A percentile compares a stretch with the other conserved stretches of the same genome.
phyloP scores from a whole-genome alignment of 2,113 vertebrate species.

The Cynopterus brachyotis region DNA sequence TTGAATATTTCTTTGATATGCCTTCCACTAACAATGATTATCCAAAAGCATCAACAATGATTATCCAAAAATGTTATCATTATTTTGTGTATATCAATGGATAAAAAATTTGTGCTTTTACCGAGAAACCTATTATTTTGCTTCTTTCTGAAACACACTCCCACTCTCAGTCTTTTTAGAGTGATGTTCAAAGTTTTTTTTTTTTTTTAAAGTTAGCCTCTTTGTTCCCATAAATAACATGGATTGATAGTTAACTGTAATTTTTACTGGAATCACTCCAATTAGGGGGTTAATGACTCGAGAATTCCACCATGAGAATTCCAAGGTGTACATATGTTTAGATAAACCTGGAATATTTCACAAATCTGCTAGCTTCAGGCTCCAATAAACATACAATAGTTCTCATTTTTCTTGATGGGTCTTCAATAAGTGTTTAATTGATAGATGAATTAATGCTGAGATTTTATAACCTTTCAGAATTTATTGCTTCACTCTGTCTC shows the following conservation, averaged over 20 bases:
- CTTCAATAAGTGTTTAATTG: background rate
- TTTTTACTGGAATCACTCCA: constrained; percentile 19
- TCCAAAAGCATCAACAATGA: background rate
- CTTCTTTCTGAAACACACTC: background rate
- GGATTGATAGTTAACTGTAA: background rate
- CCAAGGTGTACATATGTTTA: background rate
- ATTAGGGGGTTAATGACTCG: background rate
- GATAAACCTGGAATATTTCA: background rate
- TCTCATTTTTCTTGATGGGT: constrained; percentile 1
- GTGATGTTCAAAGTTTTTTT: background rate
- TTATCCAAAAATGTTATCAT: background rate
- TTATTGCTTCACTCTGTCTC: background rate
- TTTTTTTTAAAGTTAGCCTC: background rate
- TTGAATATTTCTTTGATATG: background rate
- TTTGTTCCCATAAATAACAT: background rate
- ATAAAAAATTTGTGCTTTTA: background rate
- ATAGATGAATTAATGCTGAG: background rate
- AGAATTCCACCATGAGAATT: background rate
- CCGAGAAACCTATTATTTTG: background rate
- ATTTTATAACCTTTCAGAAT: background rate
- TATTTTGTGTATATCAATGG: background rate
- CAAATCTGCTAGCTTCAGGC: background rate
- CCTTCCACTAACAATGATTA: background rate
- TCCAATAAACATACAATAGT: background rate
- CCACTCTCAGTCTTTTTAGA: background rate